A percentile compares a stretch with the other conserved stretches of the same genome.
Conservation (phyloP, 2,113 vertebrate genomes). For the Erythrocebus patas region DNA sequence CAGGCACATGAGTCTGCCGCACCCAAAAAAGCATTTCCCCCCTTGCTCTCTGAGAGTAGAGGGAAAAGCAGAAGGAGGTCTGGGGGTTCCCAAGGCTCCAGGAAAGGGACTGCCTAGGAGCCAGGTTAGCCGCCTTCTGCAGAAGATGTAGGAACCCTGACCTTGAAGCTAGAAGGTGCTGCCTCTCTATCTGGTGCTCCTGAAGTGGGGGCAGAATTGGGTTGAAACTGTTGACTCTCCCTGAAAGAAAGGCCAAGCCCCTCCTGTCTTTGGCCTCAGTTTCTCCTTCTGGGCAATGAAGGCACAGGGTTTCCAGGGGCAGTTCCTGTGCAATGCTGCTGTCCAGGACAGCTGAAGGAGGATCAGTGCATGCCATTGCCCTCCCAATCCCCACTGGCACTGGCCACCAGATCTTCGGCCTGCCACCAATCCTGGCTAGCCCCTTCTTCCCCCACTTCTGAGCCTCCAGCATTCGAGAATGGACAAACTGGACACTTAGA, state of each 20-base stretch:
- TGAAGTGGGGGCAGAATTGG: neutral
- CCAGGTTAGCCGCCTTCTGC: neutral
- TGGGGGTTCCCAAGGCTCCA: neutral
- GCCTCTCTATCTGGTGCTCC: neutral
- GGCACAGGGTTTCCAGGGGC: neutral
- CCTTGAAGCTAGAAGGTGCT: neutral
- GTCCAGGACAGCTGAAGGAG: neutral
- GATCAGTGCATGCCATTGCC: rapidly evolving
- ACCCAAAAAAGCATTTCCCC: neutral
- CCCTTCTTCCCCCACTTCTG: neutral
- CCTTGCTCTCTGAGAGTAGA: neutral
- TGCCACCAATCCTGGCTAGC: neutral
- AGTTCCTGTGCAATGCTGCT: neutral
- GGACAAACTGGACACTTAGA: neutral
- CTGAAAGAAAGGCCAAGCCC: neutral
- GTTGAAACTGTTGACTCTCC: neutral
- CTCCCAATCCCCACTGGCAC: neutral
- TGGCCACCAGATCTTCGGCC: neutral
- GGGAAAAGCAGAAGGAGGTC: neutral
- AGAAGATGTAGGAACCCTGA: neutral
- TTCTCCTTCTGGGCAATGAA: neutral
- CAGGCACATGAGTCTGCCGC: neutral
- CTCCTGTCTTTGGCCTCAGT: neutral
- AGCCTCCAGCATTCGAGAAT: neutral
- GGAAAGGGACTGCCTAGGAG: neutral